phyloP scores from a whole-genome alignment of 2,888 invertebrate species.

The Thera britannica region DNA sequence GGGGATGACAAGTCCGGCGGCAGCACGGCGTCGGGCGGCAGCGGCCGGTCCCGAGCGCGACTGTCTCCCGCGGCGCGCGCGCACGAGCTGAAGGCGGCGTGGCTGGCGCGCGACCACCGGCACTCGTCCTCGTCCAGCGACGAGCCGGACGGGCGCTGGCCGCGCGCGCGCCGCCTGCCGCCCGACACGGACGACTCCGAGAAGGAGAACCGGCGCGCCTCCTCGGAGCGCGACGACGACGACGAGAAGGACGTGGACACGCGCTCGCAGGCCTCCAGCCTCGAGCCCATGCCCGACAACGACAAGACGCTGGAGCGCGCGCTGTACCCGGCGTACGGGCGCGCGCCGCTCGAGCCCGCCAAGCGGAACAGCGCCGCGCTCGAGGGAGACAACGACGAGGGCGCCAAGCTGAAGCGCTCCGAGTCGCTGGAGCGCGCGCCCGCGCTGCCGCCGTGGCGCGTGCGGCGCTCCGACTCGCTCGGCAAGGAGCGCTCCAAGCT shows the following conservation, averaged over 20 bases:
- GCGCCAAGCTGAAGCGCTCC: conserved; percentile 80
- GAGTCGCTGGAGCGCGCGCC: conserved; percentile 86
- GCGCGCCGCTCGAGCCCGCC: conserved; percentile 50
- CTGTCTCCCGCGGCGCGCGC: conserved; percentile 64
- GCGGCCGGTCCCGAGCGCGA: conserved; percentile 47
- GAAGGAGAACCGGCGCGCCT: conserved; percentile 67
- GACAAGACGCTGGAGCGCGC: conserved; percentile 58
- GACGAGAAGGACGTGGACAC: conserved; percentile 91
- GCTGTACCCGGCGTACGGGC: conserved; percentile 45
- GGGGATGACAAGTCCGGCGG: conserved; percentile 48
- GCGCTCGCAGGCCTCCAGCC: conserved; percentile 84
- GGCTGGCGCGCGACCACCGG: conserved; percentile 74
- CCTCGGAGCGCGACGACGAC: conserved; percentile 36
- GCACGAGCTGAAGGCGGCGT: conserved; percentile 75
- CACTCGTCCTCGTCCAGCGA: conserved; percentile 69
- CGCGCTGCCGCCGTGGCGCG: conserved; percentile 66
- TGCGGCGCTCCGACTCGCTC: conserved; percentile 55
- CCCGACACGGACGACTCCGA: conserved; percentile 70
- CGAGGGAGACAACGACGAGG: conserved; percentile 46
- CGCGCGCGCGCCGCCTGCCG: conserved; percentile 48
- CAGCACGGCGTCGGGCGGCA: conserved; percentile 65
- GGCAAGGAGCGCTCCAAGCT: conserved; percentile 81
- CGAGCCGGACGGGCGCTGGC: conserved; percentile 55
- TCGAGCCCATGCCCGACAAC: conserved; percentile 71
- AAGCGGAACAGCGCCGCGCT: conserved; percentile 61